A percentile compares a stretch with the other conserved stretches of the same genome.
These are phyloP conservation scores for Prorops nasuta DNA, from an alignment of 1,140 invertebrate genomes.

Conservation along the genomic window DNA sequence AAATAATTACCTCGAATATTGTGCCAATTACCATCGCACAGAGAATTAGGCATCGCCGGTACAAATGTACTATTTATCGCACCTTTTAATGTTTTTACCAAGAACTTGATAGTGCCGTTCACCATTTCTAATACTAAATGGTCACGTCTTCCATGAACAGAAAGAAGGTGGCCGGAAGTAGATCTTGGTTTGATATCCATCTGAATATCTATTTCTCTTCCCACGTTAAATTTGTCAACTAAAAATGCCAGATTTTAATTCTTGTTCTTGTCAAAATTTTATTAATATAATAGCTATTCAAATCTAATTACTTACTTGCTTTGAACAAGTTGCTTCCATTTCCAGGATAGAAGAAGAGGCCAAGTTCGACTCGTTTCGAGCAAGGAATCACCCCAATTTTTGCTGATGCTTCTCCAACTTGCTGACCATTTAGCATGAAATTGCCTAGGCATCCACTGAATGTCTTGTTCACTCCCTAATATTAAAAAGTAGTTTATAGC, in stretches of 20 bases:
- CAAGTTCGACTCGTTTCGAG: constrained; percentile 78
- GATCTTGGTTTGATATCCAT: constrained; percentile 88
- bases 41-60: constrained; percentile 66
- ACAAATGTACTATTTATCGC: constrained; percentile 73
- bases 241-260: constrained; percentile 18
- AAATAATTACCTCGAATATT: constrained; percentile 72
- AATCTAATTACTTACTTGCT: constrained; percentile 56
- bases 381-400: constrained; percentile 73
- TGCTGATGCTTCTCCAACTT: constrained; percentile 60
- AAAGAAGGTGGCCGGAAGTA: constrained; percentile 76
- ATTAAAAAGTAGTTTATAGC: constrained; percentile 14
- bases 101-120: constrained; percentile 78
- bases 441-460: constrained; percentile 88
- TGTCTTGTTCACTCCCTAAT: constrained; percentile 61
- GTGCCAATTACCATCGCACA: constrained; percentile 96
- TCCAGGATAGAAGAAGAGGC: constrained; percentile 81
- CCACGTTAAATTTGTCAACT: constrained; percentile 75
- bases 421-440: constrained; percentile 70
- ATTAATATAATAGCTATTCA: neutral
- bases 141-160: constrained; percentile 77
- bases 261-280: too few species aligned
- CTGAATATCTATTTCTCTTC: constrained; percentile 73
- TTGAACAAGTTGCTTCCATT: constrained; percentile 66
- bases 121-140: constrained; percentile 85
- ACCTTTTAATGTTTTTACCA: constrained; percentile 82